Percentiles rank a stretch among this genome's conserved stretches.
phyloP scores from a whole-genome alignment of 2,797 vertebrate genomes.

The Sebastes cheni region DNA sequence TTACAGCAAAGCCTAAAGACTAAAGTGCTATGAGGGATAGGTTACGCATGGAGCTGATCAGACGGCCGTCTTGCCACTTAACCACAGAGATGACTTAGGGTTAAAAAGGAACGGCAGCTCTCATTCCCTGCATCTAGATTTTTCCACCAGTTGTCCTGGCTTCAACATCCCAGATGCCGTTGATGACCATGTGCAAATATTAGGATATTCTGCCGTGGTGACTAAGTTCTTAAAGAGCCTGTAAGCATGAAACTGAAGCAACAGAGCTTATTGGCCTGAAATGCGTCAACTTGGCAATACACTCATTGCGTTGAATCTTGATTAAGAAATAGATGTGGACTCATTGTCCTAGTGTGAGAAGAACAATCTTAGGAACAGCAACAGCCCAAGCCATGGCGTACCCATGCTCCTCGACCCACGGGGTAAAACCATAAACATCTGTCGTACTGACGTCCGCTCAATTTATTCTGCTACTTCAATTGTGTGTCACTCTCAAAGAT shows the following conservation, averaged over 20 bases:
- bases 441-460: conserved; percentile 8
- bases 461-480: conserved; percentile 18
- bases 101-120: conserved; percentile 2
- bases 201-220: conserved; percentile 8
- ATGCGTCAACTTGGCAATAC: not conserved
- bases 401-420: not conserved
- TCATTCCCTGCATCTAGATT: not conserved
- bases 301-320: not conserved
- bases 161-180: not conserved
- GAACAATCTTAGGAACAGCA: not conserved
- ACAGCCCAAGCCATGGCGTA: not conserved
- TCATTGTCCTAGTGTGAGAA: not conserved
- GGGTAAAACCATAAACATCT: conserved; percentile 26
- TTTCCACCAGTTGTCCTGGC: conserved; percentile 19
- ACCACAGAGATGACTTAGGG: conserved; percentile 1
- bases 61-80: not conserved
- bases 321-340: conserved; percentile 5
- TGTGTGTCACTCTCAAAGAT: conserved; percentile 24
- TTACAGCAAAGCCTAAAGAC: not conserved
- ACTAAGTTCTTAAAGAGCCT: conserved; percentile 2
- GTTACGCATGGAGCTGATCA: not conserved
- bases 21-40: not conserved
- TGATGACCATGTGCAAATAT: conserved; percentile 16
- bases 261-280: not conserved
- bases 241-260: not conserved